These are phyloP conservation scores for Philereme vetulata DNA, from an alignment of 2,888 invertebrate genomes.

Conservation along the genomic window DNA sequence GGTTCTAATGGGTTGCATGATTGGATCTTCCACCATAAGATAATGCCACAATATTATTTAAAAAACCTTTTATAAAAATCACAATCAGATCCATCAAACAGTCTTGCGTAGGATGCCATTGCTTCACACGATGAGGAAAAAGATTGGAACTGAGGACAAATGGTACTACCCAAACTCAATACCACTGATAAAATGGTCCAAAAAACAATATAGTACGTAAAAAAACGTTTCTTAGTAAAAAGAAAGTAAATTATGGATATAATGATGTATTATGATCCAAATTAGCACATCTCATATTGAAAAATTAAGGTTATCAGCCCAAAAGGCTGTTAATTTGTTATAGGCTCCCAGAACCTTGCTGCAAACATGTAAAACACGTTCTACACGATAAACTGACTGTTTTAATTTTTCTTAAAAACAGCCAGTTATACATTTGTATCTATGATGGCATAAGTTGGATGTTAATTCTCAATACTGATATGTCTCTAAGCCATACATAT, in stretches of 20 bases:
- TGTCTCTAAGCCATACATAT: constrained; percentile 11
- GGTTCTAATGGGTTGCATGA: no score
- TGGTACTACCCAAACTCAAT: no score
- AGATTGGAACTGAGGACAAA: no score
- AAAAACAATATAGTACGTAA: background rate
- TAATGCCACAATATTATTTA: no score
- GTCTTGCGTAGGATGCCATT: no score
- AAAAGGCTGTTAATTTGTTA: constrained; percentile 24
- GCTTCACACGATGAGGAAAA: no score
- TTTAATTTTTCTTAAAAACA: background rate
- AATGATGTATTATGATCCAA: constrained; percentile 12
- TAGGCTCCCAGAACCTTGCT: constrained; percentile 20
- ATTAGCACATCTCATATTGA: constrained; percentile 27
- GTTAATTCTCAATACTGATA: constrained; percentile 5
- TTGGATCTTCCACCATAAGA: no score
- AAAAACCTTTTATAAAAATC: no score
- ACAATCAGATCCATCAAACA: no score
- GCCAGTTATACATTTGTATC: no score
- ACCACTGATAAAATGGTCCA: background rate
- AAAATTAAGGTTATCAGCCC: constrained; percentile 29
- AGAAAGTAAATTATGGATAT: no score
- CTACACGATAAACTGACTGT: constrained; percentile 6
- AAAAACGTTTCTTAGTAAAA: background rate
- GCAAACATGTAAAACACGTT: constrained; percentile 12
- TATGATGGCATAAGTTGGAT: no score